Evolutionary conservation across 1,140 invertebrate genomes (phyloP).

Genomic region (Bicyclus anynana): DNA sequence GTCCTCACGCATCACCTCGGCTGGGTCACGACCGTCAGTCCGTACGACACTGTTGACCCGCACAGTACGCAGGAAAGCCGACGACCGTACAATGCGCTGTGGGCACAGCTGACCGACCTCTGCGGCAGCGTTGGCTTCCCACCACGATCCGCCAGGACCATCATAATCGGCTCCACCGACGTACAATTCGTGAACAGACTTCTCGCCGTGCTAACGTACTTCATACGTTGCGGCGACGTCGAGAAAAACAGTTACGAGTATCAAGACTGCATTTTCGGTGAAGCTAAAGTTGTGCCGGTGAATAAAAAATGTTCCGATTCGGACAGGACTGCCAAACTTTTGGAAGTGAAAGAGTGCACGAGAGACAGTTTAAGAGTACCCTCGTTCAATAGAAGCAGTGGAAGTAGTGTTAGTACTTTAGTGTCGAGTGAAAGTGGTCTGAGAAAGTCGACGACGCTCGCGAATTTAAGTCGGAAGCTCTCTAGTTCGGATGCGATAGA

Average conservation of each 20-base stretch:
- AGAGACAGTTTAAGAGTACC: constrained; percentile 41
- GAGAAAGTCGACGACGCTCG: constrained; percentile 52
- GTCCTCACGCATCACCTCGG: constrained; percentile 93
- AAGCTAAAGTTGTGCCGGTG: constrained; percentile 45
- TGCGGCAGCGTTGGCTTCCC: constrained; percentile 90
- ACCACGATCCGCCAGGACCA: constrained; percentile 84
- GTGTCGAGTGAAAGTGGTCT: constrained; percentile 45
- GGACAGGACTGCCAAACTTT: constrained; percentile 27
- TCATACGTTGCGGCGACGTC: constrained; percentile 87
- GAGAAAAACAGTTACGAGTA: constrained; percentile 61
- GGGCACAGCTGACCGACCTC: constrained; percentile 91
- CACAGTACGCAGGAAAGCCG: constrained; percentile 26
- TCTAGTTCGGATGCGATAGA: constrained; percentile 45
- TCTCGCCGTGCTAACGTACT: constrained; percentile 87
- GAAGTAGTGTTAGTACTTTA: constrained; percentile 51
- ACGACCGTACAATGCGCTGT: constrained; percentile 86
- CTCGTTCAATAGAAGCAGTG: constrained; percentile 46
- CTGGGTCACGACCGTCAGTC: constrained; percentile 89
- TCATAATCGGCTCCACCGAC: constrained; percentile 85
- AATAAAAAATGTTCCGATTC: constrained; percentile 23
- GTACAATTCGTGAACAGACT: constrained; percentile 81
- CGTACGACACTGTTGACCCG: constrained; percentile 50
- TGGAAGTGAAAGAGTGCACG: constrained; percentile 23
- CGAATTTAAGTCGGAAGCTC: constrained; percentile 57
- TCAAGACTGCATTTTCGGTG: constrained; percentile 40